Conservation (phyloP, 2,888 invertebrate species). For the Drosophila phalerata region DNA sequence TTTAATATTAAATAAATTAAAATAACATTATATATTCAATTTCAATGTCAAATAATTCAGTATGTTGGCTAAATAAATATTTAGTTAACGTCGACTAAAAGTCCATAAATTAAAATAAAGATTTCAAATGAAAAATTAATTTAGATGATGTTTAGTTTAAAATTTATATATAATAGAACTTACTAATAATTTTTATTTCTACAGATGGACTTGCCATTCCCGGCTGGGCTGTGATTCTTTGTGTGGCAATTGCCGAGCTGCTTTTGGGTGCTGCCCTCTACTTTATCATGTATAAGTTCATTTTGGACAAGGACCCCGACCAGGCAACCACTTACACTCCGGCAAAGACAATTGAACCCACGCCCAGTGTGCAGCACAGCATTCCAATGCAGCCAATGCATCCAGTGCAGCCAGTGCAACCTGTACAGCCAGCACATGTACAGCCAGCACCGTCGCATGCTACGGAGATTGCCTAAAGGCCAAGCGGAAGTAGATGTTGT, state of each 20-base stretch:
- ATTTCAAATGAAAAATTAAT: not conserved
- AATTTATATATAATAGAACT: not conserved
- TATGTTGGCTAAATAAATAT: no score
- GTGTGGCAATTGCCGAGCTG: slow-evolving; percentile 90
- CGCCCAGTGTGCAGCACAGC: slow-evolving; percentile 31
- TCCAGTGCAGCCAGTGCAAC: slow-evolving; percentile 32
- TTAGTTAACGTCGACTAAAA: no score
- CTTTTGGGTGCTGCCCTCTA: slow-evolving; percentile 90
- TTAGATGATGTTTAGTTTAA: not conserved
- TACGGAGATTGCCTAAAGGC: slow-evolving; percentile 54
- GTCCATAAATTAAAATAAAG: not conserved
- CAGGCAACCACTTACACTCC: slow-evolving; percentile 83
- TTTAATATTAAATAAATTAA: not conserved
- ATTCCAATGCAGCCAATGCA: slow-evolving; percentile 22
- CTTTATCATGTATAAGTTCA: slow-evolving; percentile 89
- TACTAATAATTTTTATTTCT: slow-evolving; percentile 15
- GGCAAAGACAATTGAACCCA: slow-evolving; percentile 80
- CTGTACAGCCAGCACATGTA: slow-evolving; percentile 28
- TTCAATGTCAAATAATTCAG: no score
- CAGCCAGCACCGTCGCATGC: slow-evolving; percentile 63
- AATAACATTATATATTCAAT: not conserved
- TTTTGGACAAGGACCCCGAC: slow-evolving; percentile 86
- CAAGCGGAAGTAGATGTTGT: slow-evolving; percentile 40
- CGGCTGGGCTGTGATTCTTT: slow-evolving; percentile 91
- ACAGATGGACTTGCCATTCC: slow-evolving; percentile 90